Conservation (phyloP, 2,888 invertebrate species). For the Azorinus chamasolen region DNA sequence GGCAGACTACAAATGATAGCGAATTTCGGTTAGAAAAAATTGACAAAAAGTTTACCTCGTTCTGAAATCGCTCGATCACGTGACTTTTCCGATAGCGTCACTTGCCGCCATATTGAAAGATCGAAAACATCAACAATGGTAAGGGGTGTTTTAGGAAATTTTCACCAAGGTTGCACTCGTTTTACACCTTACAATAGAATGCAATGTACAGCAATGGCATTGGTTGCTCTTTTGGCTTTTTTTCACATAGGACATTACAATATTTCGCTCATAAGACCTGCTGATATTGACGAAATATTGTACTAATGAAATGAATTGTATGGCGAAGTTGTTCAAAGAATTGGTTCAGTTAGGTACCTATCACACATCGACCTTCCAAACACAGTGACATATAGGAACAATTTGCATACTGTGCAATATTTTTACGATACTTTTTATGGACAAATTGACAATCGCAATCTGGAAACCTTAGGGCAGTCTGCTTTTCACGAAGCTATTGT, state of each 20-base stretch:
- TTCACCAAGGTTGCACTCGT: conserved; percentile 14
- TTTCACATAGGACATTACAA: not conserved
- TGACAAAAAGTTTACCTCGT: too few relatives aligned
- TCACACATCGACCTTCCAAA: conserved; percentile 6
- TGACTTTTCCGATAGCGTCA: too few relatives aligned
- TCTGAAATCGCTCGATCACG: too few relatives aligned
- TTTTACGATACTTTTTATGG: conserved; percentile 29
- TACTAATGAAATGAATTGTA: conserved; percentile 5
- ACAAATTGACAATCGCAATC: conserved; percentile 6
- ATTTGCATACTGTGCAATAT: not conserved
- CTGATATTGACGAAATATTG: conserved; percentile 18
- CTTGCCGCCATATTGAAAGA: too few relatives aligned
- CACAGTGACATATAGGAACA: not conserved
- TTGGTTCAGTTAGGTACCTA: not conserved
- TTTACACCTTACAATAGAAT: conserved; percentile 22
- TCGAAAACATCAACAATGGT: conserved; percentile 2
- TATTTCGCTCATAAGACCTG: not conserved
- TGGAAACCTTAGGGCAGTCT: conserved; percentile 3
- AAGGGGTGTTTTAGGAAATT: conserved; percentile 16
- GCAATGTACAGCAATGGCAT: conserved; percentile 37
- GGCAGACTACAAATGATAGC: too few relatives aligned
- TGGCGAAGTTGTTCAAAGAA: not conserved
- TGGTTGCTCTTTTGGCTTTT: conserved; percentile 18
- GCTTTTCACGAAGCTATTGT: conserved; percentile 7
- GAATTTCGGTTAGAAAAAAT: too few relatives aligned